Base-by-base conservation (phyloP, 2,888 invertebrate species). In the Torymus texanus region DNA sequence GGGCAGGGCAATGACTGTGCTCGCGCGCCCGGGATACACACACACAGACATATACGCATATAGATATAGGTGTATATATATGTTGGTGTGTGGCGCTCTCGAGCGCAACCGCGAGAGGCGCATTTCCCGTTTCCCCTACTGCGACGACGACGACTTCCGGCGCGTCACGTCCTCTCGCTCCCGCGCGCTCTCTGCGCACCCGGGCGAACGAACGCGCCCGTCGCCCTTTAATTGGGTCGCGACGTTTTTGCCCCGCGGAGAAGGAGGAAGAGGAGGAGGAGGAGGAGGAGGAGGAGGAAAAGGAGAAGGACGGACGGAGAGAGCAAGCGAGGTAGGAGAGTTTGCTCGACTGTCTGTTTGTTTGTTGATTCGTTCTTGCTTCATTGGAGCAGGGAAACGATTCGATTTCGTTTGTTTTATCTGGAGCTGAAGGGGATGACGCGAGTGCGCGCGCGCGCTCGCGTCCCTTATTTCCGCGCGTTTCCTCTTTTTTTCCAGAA, bases 181-280 rank as follows among this genome's bases (percentile, higher is more conserved):
- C 24, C 13, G 18, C 50, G 21, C 56, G 21, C 56, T 63, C 63
- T 56, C 14, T 41, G 16, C 41, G 24, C 14, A n/a, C 24, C 24
- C 53, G 16, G 16, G 58, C 74, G 29, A 12, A n/a, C 29, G 21
- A 14, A 12, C 59, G 41, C n/a, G 41, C 41, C 10, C 56, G n/a
- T 65, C 70, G 71, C 72, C 79, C 79, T 79, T 79, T 79, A 79
- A 79, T 79, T 79, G 79, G 79, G 79, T 79, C 79, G 79, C 79
- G 50, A 61, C 50, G 55, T 79, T 75, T 75, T 76, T 79, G 66
- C 62, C 29, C 55, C 18, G 10, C 13, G 12, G 14, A 41, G 41
- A 8, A 41, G 41, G 41, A 41, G 41, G 8, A 41, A 1, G 24
- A 18, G 18, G 4, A 10, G 5, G 13, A 16, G 59, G 12, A 24